Base-by-base conservation (phyloP, 1,140 invertebrate genomes). In the Neodiprion pinetum region DNA sequence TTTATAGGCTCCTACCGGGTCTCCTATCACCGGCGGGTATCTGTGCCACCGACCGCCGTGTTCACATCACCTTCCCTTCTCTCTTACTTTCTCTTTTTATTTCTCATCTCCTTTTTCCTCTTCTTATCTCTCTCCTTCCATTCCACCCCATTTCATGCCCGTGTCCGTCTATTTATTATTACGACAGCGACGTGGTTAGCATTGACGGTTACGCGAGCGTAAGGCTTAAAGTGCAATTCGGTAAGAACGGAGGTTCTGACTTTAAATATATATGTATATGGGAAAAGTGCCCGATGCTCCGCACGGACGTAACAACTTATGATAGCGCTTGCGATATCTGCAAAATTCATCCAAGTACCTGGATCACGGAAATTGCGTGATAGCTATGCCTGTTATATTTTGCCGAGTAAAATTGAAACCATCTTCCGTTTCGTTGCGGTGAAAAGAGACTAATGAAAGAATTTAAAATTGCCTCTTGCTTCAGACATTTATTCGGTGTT, bases 1-100 rank as follows among this genome's bases (percentile, higher is more conserved):
- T 61, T 61, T 61, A 61, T 61, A 61, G 53, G 53, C 53, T 61
- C 53, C 53, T 61, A 61, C 53, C 53, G 53, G 53, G 53, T 17
- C 53, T 61, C 53, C 11, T 61, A 61, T 61, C 53, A 61, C 53
- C 53, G 53, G 8, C 53, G 53, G 53, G 53, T 61, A 61, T 61
- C 53, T 61, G n/a, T 61, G 53, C 53, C 28, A 40, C 28, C 28
- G 11, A 61, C 53, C 53, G 53, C 53, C 53, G n/a, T 61, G 53
- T 61, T 61, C 11, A 9, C n/a, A 61, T 61, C 53, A 12, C 53
- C 11, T 61, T 61, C 53, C 53, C 11, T 61, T 61, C 11, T 17
- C 53, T 61, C n/a, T 17, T 17, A 12, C n/a, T 61, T 17, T 17
- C 11, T 61, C n/a, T 17, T 17, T 12, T 8, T 61, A 11, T n/a